A percentile compares a stretch with the other conserved stretches of the same genome.
Conservation (phyloP, 2,113 vertebrate species). For the Chelonoidis abingdonii region DNA sequence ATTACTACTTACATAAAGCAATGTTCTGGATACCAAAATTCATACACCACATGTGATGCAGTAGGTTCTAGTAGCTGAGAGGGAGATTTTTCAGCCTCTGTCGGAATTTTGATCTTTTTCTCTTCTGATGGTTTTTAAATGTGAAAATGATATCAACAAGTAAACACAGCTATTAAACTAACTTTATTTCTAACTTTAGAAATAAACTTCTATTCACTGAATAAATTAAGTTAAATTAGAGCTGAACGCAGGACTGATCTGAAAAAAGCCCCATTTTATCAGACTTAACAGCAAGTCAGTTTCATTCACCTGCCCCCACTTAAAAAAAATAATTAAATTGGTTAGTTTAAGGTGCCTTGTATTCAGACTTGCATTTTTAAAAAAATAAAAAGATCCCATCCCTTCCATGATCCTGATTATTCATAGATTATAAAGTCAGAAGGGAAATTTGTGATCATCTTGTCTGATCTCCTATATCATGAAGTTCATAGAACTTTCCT, state of each 20-base stretch:
- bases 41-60: no score
- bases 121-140: not conserved
- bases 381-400: not conserved
- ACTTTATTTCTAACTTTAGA: not conserved
- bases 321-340: not conserved
- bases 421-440: not conserved
- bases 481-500: not conserved
- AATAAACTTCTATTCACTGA: slow-evolving; percentile 29
- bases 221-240: slow-evolving; percentile 60
- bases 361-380: not conserved
- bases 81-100: no score
- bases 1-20: not conserved
- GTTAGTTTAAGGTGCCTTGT: slow-evolving; percentile 20
- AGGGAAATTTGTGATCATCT: not conserved
- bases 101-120: no score
- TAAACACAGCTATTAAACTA: not conserved
- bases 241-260: slow-evolving; percentile 12
- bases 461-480: not conserved
- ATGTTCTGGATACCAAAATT: no score
- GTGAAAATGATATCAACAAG: not conserved
- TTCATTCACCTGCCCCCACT: slow-evolving; percentile 8
- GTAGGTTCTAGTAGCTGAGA: no score
- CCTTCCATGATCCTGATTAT: not conserved
- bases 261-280: not conserved
- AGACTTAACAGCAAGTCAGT: slow-evolving; percentile 18